Evolutionary conservation across 2,113 vertebrate genomes (phyloP).

Genomic region (Microcebus ravelobensis): DNA sequence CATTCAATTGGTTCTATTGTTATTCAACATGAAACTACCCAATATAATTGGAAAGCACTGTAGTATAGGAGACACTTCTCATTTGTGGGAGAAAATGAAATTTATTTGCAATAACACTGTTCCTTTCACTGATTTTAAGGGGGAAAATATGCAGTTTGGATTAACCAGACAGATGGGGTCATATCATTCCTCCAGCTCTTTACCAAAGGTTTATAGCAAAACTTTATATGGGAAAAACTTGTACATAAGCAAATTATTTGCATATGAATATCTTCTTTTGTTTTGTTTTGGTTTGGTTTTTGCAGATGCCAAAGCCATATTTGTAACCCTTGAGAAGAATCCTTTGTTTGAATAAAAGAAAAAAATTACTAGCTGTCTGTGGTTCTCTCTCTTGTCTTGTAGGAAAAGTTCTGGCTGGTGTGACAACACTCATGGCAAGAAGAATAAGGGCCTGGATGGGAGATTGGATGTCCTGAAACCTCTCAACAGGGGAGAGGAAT

Average conservation of each 20-base stretch:
- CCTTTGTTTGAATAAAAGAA: background rate
- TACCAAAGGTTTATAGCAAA: conserved; percentile 13
- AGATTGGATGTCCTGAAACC: background rate
- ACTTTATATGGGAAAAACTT: background rate
- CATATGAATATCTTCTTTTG: background rate
- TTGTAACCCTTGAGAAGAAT: background rate
- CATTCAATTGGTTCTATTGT: conserved; percentile 18
- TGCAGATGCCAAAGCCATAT: background rate
- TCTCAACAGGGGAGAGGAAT: background rate
- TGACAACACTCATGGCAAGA: background rate
- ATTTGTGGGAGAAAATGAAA: background rate
- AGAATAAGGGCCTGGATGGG: background rate
- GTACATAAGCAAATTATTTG: conserved; percentile 44
- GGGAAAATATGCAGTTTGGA: background rate
- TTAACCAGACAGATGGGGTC: conserved; percentile 4
- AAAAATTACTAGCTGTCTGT: background rate
- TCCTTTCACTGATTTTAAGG: conserved; percentile 51
- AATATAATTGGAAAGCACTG: conserved; percentile 64
- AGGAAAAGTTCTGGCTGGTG: background rate
- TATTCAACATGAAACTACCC: conserved; percentile 38
- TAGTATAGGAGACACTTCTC: conserved; percentile 49
- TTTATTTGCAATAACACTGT: conserved; percentile 21
- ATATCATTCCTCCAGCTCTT: conserved; percentile 7
- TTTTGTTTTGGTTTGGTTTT: background rate
- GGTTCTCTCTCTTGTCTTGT: background rate